These are phyloP conservation scores for Neotoma lepida DNA, from an alignment of 2,113 vertebrate genomes.

Conservation along the genomic window DNA sequence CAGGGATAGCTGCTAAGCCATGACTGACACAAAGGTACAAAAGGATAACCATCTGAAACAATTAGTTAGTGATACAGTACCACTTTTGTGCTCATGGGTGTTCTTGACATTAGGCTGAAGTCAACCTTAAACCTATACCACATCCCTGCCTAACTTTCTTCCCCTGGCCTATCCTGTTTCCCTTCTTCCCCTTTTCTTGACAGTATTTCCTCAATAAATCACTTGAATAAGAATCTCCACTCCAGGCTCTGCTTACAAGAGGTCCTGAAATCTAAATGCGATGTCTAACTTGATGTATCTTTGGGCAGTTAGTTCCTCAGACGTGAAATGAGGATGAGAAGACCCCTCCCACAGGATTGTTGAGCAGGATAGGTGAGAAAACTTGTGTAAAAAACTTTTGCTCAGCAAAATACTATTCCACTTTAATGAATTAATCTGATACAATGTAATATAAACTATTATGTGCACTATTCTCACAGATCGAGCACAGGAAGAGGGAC, in stretches of 20 bases:
- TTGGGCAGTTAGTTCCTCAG: not conserved
- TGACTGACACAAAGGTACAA: not conserved
- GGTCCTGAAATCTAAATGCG: not conserved
- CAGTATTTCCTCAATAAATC: not conserved
- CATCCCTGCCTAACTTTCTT: not conserved
- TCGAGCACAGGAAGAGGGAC: not conserved
- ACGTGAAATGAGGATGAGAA: not conserved
- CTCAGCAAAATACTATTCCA: not conserved
- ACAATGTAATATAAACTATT: not conserved
- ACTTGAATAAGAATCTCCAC: not conserved
- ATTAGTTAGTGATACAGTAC: too few species aligned
- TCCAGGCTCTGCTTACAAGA: not conserved
- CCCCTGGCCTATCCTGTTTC: not conserved
- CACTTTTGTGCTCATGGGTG: not conserved
- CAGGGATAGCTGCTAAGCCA: not conserved
- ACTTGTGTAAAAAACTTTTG: not conserved
- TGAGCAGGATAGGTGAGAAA: not conserved
- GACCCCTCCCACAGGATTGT: not conserved
- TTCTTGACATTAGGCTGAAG: not conserved
- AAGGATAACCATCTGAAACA: not conserved
- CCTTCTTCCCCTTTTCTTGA: not conserved
- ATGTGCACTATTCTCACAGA: not conserved
- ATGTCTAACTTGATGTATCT: not conserved
- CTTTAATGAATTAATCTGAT: slow-evolving; percentile 3
- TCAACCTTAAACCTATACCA: not conserved